Evolutionary conservation across 2,113 vertebrate species (phyloP).

Genomic region (Petaurus breviceps): DNA sequence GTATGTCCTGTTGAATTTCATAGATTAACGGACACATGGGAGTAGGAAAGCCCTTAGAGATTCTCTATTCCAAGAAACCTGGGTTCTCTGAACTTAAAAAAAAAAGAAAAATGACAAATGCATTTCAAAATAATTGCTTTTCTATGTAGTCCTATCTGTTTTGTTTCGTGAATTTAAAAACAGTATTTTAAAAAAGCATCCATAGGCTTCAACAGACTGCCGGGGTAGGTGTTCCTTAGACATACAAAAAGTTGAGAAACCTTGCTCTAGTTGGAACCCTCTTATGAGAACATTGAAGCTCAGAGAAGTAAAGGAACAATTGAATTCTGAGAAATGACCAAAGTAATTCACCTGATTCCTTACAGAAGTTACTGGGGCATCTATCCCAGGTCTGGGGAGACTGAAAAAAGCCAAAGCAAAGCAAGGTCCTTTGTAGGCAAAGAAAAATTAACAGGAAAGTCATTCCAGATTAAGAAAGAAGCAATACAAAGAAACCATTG

Average conservation of each 20-base stretch:
- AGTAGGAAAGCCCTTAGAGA: neutral
- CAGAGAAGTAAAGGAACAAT: neutral
- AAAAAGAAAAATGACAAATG: neutral
- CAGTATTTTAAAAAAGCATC: neutral
- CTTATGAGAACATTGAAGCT: neutral
- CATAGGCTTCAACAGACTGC: neutral
- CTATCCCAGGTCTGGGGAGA: neutral
- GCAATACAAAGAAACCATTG: neutral
- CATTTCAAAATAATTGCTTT: neutral
- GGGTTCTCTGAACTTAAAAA: neutral
- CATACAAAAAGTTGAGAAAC: neutral
- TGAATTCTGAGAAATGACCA: neutral
- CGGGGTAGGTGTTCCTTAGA: neutral
- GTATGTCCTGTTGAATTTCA: neutral
- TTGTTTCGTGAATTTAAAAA: neutral
- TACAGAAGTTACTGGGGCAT: neutral
- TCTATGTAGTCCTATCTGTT: neutral
- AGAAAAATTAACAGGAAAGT: neutral
- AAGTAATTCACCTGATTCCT: neutral
- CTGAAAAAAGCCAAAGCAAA: neutral
- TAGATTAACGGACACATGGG: neutral
- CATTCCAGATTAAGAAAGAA: neutral
- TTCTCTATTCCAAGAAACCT: neutral
- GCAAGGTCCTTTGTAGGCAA: neutral
- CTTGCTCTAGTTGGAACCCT: neutral